A percentile compares a stretch with the other conserved stretches of the same genome.
Conservation (phyloP, 1,140 invertebrate species). For the Drosophila hydei region DNA sequence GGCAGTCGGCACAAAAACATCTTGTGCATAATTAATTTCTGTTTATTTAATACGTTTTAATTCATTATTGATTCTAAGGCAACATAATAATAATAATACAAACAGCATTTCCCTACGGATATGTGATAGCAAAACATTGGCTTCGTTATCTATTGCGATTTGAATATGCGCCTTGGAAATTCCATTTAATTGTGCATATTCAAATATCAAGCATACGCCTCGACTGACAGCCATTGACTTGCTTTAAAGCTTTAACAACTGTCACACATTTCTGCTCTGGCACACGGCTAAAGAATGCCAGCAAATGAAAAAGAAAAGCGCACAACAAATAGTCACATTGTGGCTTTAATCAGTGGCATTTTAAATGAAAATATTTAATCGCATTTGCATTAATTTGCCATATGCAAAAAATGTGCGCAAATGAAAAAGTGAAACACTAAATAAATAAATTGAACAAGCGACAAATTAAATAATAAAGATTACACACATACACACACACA, state of each 20-base stretch:
- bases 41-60: conserved; percentile 72
- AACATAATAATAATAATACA: conserved; percentile 28
- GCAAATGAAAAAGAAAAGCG: conserved; percentile 3
- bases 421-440: conserved; percentile 23
- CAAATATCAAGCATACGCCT: conserved; percentile 37
- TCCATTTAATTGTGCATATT: conserved; percentile 7
- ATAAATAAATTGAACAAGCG: conserved; percentile 46
- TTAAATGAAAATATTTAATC: conserved; percentile 70
- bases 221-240: conserved; percentile 2
- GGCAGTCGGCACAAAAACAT: conserved; percentile 23
- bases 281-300: conserved; percentile 6
- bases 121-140: neutral
- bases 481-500: conserved; percentile 47
- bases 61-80: conserved; percentile 63
- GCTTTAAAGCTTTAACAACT: conserved; percentile 11
- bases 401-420: conserved; percentile 39
- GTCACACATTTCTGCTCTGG: neutral
- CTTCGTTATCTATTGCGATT: neutral
- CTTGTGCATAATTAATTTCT: conserved; percentile 74
- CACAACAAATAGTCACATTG: conserved; percentile 47
- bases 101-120: neutral
- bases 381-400: conserved; percentile 65
- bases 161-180: neutral
- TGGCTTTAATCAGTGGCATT: conserved; percentile 46
- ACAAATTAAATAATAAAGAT: conserved; percentile 75